Evolutionary conservation across 2,797 vertebrate species (phyloP).

Genomic region (Nyctalus aviator): DNA sequence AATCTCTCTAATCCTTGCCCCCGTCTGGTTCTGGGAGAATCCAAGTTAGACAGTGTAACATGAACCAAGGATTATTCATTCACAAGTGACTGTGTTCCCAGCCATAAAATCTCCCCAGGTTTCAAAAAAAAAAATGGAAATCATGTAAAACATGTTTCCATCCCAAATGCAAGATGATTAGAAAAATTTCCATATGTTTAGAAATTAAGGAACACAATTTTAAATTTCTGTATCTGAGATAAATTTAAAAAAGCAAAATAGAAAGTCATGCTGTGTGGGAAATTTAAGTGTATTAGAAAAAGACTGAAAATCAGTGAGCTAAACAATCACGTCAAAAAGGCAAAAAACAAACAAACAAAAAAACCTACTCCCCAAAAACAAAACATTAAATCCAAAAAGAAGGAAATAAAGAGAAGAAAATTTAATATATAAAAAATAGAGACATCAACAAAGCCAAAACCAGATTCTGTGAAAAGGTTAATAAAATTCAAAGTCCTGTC

Average conservation of each 20-base stretch:
- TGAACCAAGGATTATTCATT: constrained; percentile 12
- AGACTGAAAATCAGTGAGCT: constrained; percentile 2
- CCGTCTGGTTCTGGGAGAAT: background rate
- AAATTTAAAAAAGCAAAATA: constrained; percentile 38
- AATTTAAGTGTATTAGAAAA: constrained; percentile 21
- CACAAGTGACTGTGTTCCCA: constrained; percentile 51
- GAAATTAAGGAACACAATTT: constrained; percentile 52
- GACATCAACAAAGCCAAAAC: background rate
- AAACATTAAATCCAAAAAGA: constrained; percentile 40
- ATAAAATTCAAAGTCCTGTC: background rate
- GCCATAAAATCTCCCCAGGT: background rate
- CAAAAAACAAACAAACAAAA: background rate
- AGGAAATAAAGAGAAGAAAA: background rate
- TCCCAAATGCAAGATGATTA: background rate
- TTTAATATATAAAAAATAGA: background rate
- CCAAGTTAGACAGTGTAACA: background rate
- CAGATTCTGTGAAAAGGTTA: background rate
- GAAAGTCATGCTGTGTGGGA: background rate
- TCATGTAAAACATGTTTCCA: constrained; percentile 38
- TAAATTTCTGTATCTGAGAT: constrained; percentile 29
- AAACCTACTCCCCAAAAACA: background rate
- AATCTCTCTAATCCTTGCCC: background rate
- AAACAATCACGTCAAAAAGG: constrained; percentile 32
- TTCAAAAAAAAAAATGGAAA: constrained; percentile 53
- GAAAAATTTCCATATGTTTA: constrained; percentile 53